Percentiles rank a stretch among this genome's conserved stretches.
Evolutionary conservation across 1,140 invertebrate genomes (phyloP).

Genomic region (Prorops nasuta): DNA sequence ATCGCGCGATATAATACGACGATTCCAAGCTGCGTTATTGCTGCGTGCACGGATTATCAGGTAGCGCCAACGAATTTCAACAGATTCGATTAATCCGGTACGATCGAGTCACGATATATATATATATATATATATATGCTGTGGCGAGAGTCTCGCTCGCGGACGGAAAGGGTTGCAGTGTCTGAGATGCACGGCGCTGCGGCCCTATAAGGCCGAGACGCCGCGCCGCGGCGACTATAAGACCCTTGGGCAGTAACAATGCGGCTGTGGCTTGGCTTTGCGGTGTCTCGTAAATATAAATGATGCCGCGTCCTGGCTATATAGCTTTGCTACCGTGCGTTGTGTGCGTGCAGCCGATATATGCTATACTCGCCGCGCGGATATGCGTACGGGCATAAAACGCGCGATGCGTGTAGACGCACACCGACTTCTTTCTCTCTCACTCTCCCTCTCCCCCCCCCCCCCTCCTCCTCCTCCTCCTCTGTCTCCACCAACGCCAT

Average conservation of each 20-base stretch:
- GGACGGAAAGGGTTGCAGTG: too few relatives aligned
- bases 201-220: slow-evolving; percentile 48
- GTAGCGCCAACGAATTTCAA: too few relatives aligned
- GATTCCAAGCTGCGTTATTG: too few relatives aligned
- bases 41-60: too few relatives aligned
- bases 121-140: too few relatives aligned
- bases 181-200: too few relatives aligned
- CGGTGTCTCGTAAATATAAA: slow-evolving; percentile 56
- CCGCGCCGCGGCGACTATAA: slow-evolving; percentile 37
- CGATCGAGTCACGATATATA: too few relatives aligned
- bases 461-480: not conserved
- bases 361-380: too few relatives aligned
- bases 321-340: slow-evolving; percentile 47
- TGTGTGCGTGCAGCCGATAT: too few relatives aligned
- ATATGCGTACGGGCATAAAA: slow-evolving; percentile 31
- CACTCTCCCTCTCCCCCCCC: not conserved
- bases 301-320: slow-evolving; percentile 49
- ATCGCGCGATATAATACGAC: too few relatives aligned
- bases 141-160: too few relatives aligned
- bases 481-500: not conserved
- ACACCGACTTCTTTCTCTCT: slow-evolving; percentile 12
- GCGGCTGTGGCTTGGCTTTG: slow-evolving; percentile 36
- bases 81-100: too few relatives aligned
- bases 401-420: slow-evolving; percentile 27
- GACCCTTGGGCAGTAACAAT: slow-evolving; percentile 51